Evolutionary conservation across 2,888 invertebrate genomes (phyloP).

Genomic region (Oxyscelio sp.): DNA sequence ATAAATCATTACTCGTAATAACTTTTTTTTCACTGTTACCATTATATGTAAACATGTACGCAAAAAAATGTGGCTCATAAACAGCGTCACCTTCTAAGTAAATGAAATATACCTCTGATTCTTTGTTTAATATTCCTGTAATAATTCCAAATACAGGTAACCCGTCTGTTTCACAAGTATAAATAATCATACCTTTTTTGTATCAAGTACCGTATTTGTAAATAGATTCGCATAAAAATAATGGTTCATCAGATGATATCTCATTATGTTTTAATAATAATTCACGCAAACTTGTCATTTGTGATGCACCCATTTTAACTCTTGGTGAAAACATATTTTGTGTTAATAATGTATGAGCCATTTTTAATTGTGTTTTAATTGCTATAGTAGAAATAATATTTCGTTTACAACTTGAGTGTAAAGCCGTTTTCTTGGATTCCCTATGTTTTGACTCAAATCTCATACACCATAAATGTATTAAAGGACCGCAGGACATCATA

Average conservation of each 20-base stretch:
- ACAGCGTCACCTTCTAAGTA: background rate
- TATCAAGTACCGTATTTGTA: slow-evolving; percentile 2
- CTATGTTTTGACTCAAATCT: slow-evolving; percentile 53
- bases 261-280: slow-evolving; percentile 7
- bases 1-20: too few species aligned
- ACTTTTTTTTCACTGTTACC: background rate
- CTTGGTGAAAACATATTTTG: slow-evolving; percentile 2
- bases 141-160: slow-evolving; percentile 38
- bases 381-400: slow-evolving; percentile 27
- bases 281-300: background rate
- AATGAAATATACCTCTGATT: background rate
- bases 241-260: background rate
- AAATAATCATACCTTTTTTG: slow-evolving; percentile 30
- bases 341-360: slow-evolving; percentile 20
- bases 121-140: slow-evolving; percentile 10
- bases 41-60: background rate
- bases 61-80: slow-evolving; percentile 9
- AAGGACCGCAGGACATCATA: slow-evolving; percentile 37
- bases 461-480: slow-evolving; percentile 59
- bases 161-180: slow-evolving; percentile 16
- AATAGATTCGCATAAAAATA: slow-evolving; percentile 19
- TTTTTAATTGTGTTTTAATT: slow-evolving; percentile 24
- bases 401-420: slow-evolving; percentile 18
- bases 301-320: slow-evolving; percentile 28
- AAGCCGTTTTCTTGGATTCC: slow-evolving; percentile 18